Percentiles rank a stretch among this genome's conserved stretches.
Evolutionary conservation across 2,113 vertebrate species (phyloP).

Genomic region (Chaenocephalus aceratus): DNA sequence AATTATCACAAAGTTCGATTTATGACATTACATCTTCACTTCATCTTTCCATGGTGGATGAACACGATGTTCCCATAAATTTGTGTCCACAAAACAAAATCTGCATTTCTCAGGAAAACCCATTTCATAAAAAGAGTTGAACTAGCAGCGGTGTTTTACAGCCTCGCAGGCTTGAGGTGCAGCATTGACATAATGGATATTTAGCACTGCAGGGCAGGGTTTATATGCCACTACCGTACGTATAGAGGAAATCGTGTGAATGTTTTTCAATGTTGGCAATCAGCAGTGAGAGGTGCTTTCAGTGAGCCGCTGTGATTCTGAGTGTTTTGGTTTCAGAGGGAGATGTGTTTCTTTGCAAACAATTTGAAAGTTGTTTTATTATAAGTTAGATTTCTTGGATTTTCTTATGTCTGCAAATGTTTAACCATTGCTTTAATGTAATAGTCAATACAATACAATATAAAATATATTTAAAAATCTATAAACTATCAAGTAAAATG

Average conservation of each 20-base stretch:
- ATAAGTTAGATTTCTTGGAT: too few species aligned
- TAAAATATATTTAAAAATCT: too few species aligned
- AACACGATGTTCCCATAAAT: conserved; percentile 55
- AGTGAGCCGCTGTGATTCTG: conserved; percentile 6
- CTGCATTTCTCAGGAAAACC: conserved; percentile 51
- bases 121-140: conserved; percentile 50
- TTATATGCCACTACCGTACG: conserved; percentile 47
- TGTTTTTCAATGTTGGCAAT: conserved; percentile 27
- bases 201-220: conserved; percentile 45
- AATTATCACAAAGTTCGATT: conserved; percentile 57
- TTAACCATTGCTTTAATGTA: too few species aligned
- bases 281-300: conserved; percentile 18
- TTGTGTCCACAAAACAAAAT: conserved; percentile 59
- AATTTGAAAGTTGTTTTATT: too few species aligned
- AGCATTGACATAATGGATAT: conserved; percentile 20
- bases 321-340: conserved; percentile 14
- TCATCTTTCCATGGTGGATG: conserved; percentile 52
- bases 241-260: conserved; percentile 31
- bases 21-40: conserved; percentile 49
- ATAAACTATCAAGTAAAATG: too few species aligned
- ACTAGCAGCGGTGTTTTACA: conserved; percentile 33
- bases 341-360: background rate
- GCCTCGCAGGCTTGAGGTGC: conserved; percentile 23
- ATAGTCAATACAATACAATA: too few species aligned
- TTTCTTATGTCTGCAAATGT: too few species aligned